These are phyloP conservation scores for Zaprionus nigranus DNA, from an alignment of 1,140 invertebrate species.

Conservation along the genomic window DNA sequence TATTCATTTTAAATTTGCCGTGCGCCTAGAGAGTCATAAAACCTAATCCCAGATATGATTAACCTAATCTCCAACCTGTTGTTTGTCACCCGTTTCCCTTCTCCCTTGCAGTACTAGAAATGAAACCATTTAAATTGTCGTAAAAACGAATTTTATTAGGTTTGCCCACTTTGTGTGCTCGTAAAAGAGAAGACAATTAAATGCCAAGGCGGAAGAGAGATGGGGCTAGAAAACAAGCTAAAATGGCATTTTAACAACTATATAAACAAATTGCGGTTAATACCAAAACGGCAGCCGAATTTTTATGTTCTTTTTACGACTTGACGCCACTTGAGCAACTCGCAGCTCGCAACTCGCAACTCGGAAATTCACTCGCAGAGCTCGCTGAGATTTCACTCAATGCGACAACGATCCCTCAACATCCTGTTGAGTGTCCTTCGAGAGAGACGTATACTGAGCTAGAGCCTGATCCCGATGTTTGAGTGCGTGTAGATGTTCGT, in stretches of 20 bases:
- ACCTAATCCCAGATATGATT: constrained; percentile 23
- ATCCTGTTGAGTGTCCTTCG: constrained; percentile 33
- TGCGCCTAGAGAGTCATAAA: not conserved
- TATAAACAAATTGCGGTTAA: constrained; percentile 82
- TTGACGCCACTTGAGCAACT: constrained; percentile 75
- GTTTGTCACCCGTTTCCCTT: constrained; percentile 29
- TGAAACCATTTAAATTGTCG: constrained; percentile 81
- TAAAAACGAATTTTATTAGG: constrained; percentile 78
- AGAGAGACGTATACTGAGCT: not conserved
- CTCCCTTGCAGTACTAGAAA: constrained; percentile 35
- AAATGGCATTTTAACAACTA: constrained; percentile 82
- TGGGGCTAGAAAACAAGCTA: constrained; percentile 61
- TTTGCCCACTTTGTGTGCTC: constrained; percentile 60
- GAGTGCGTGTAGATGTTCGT: constrained; percentile 43
- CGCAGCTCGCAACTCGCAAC: constrained; percentile 5
- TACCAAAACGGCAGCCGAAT: constrained; percentile 60
- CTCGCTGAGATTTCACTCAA: constrained; percentile 51
- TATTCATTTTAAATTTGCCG: constrained; percentile 3
- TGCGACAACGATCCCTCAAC: constrained; percentile 43
- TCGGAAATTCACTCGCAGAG: not conserved
- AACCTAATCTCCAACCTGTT: constrained; percentile 60
- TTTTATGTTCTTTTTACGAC: constrained; percentile 84
- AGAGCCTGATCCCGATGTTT: constrained; percentile 53
- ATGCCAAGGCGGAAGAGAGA: constrained; percentile 56
- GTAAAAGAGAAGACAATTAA: constrained; percentile 78